phyloP scores from a whole-genome alignment of 1,140 invertebrate species.

The Drosophila sp. region DNA sequence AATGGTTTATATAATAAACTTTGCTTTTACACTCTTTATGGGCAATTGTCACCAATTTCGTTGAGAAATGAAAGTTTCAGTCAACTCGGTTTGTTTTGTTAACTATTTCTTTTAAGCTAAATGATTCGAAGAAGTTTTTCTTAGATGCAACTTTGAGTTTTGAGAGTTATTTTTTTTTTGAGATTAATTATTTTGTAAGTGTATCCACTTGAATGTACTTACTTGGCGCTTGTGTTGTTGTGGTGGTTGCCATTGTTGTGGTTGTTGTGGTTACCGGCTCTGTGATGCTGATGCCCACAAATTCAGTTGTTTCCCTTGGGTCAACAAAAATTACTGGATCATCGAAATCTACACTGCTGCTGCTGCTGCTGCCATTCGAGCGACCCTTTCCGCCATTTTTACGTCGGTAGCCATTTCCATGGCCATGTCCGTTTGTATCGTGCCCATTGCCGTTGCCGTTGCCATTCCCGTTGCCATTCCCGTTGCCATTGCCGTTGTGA shows the following conservation, averaged over 20 bases:
- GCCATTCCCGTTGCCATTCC: slow-evolving; percentile 83
- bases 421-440: slow-evolving; percentile 69
- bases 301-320: slow-evolving; percentile 84
- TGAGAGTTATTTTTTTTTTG: neutral
- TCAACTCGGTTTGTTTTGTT: no score
- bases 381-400: slow-evolving; percentile 82
- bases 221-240: slow-evolving; percentile 88
- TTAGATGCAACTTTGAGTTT: neutral
- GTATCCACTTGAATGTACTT: slow-evolving; percentile 83
- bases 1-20: no score
- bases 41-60: no score
- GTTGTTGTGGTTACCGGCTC: slow-evolving; percentile 83
- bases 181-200: slow-evolving; percentile 4
- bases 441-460: slow-evolving; percentile 65
- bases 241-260: slow-evolving; percentile 85
- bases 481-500: slow-evolving; percentile 84
- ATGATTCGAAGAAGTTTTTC: neutral
- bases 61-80: no score
- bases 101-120: no score
- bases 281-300: slow-evolving; percentile 84
- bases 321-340: slow-evolving; percentile 79
- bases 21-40: no score
- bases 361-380: slow-evolving; percentile 78
- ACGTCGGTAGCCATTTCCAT: slow-evolving; percentile 82
- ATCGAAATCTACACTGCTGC: slow-evolving; percentile 83